Percentiles rank a stretch among this genome's conserved stretches.
phyloP scores from a whole-genome alignment of 2,113 vertebrate genomes.

The Tympanuchus pallidicinctus region DNA sequence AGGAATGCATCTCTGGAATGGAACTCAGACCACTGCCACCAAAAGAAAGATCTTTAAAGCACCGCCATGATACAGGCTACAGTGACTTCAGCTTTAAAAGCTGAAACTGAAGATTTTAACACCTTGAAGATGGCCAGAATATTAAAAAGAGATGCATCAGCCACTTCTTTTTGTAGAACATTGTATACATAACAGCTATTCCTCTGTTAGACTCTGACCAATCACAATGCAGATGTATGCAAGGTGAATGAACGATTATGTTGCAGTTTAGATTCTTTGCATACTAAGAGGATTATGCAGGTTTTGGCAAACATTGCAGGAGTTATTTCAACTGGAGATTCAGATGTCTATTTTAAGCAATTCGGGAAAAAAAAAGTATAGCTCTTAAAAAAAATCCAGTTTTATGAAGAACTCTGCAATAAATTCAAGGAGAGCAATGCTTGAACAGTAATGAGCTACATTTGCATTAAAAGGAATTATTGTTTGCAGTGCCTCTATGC shows the following conservation, averaged over 20 bases:
- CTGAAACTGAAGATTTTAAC: background rate
- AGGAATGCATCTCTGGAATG: background rate
- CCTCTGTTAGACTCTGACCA: background rate
- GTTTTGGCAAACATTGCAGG: constrained; percentile 19
- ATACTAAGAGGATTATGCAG: constrained; percentile 42
- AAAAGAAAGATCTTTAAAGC: background rate
- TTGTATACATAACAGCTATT: background rate
- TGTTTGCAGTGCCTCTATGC: background rate
- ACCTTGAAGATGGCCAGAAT: background rate
- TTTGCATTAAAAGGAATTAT: constrained; percentile 18
- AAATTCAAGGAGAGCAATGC: background rate
- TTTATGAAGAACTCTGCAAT: constrained; percentile 24
- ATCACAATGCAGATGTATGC: constrained; percentile 27
- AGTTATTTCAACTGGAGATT: background rate
- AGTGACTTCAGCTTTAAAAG: background rate
- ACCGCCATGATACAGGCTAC: rapidly evolving
- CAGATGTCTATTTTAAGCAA: constrained; percentile 36
- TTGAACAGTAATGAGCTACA: constrained; percentile 14
- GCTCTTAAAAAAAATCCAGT: background rate
- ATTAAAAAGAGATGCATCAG: background rate
- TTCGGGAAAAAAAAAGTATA: background rate
- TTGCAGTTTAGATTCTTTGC: background rate
- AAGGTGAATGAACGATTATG: constrained; percentile 9
- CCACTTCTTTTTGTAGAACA: constrained; percentile 24
- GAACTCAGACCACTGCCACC: background rate